A percentile compares a stretch with the other conserved stretches of the same genome.
phyloP scores from a whole-genome alignment of 2,888 invertebrate genomes.

The Cheilosia scutellata region DNA sequence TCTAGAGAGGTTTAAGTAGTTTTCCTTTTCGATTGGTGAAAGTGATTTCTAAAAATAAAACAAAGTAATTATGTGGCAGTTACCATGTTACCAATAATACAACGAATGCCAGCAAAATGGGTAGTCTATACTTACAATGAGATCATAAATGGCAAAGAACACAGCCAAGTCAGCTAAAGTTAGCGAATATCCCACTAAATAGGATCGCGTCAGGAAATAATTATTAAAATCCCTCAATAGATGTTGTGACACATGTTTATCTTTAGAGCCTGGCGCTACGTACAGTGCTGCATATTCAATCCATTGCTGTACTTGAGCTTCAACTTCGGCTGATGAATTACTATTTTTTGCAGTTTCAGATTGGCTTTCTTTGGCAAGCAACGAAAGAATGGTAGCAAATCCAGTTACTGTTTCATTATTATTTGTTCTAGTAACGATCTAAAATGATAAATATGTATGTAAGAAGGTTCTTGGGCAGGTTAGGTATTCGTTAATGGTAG shows the following conservation, averaged over 20 bases:
- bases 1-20: conserved; percentile 88
- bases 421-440: conserved; percentile 85
- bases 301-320: conserved; percentile 87
- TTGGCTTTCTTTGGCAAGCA: conserved; percentile 84
- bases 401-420: conserved; percentile 85
- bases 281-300: conserved; percentile 87
- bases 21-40: conserved; percentile 88
- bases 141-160: conserved; percentile 88
- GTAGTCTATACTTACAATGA: conserved; percentile 86
- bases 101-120: background rate
- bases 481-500: conserved; percentile 8
- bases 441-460: background rate
- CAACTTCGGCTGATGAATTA: conserved; percentile 81
- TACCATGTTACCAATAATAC: conserved; percentile 61
- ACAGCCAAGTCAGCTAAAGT: conserved; percentile 89
- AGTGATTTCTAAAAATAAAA: conserved; percentile 86
- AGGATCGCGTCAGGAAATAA: conserved; percentile 85
- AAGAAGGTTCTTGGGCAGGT: conserved; percentile 20
- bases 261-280: conserved; percentile 81
- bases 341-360: conserved; percentile 81
- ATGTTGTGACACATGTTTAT: conserved; percentile 80
- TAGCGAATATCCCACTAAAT: conserved; percentile 85
- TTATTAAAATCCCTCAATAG: conserved; percentile 85
- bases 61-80: conserved; percentile 33
- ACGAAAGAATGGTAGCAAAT: conserved; percentile 85